A percentile compares a stretch with the other conserved stretches of the same genome.
phyloP scores from a whole-genome alignment of 2,888 invertebrate genomes.

The Onchidella celtica region DNA sequence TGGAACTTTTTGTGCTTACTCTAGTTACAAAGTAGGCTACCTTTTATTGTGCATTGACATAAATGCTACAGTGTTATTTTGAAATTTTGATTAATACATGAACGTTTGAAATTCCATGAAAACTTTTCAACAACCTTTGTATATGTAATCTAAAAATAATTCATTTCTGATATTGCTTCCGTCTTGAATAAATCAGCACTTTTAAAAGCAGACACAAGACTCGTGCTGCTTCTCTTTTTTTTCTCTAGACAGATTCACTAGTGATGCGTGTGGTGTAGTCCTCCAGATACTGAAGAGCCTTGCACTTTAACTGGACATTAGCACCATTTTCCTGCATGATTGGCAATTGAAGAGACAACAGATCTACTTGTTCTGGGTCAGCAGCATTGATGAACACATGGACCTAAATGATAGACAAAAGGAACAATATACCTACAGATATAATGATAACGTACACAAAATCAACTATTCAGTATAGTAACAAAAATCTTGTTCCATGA shows the following conservation, averaged over 20 bases:
- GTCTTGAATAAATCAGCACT: not conserved
- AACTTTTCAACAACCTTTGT: not conserved
- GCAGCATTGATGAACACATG: slow-evolving; percentile 58
- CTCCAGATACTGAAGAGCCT: slow-evolving; percentile 59
- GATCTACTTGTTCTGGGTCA: slow-evolving; percentile 57
- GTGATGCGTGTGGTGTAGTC: slow-evolving; percentile 57
- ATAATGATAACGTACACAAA: not conserved
- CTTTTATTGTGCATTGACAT: too few relatives aligned
- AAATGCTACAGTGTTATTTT: too few relatives aligned
- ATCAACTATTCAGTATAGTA: too few relatives aligned
- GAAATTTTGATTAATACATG: too few relatives aligned
- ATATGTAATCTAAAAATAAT: not conserved
- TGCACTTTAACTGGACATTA: slow-evolving; percentile 57
- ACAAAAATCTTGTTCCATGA: too few relatives aligned
- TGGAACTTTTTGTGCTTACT: too few relatives aligned
- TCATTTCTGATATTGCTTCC: not conserved
- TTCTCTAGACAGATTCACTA: slow-evolving; percentile 50
- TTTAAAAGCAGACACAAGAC: too few relatives aligned
- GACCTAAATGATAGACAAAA: slow-evolving; percentile 54
- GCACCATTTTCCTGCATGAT: slow-evolving; percentile 64
- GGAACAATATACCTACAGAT: not conserved
- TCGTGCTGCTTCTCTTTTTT: not conserved
- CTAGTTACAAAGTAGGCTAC: too few relatives aligned
- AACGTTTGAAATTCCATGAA: too few relatives aligned
- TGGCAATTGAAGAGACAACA: slow-evolving; percentile 61